A percentile compares a stretch with the other conserved stretches of the same genome.
Conservation (phyloP, 2,888 invertebrate genomes). For the Corythucha ciliata region DNA sequence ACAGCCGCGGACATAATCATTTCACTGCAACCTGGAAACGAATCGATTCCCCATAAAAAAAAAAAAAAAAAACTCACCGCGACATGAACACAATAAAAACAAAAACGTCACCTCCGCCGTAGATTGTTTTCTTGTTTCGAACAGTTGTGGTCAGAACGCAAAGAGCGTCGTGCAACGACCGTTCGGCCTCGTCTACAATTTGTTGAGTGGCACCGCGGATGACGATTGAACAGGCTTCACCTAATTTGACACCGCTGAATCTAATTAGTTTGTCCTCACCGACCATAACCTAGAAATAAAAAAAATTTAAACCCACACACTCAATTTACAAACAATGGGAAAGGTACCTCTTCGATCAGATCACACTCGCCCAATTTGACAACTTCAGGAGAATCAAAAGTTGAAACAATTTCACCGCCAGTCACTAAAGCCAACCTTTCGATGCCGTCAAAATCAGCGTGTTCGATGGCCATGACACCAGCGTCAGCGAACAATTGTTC, state of each 20-base stretch:
- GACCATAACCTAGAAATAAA: constrained; percentile 60
- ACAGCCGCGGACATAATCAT: constrained; percentile 96
- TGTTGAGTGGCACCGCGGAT: constrained; percentile 97
- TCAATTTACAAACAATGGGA: constrained; percentile 19
- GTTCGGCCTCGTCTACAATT: constrained; percentile 95
- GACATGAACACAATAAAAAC: background rate
- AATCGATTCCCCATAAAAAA: constrained; percentile 41
- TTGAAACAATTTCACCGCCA: constrained; percentile 96
- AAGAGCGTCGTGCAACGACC: constrained; percentile 95
- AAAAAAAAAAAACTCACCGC: background rate
- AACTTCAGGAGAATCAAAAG: constrained; percentile 86
- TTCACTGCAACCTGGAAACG: constrained; percentile 89
- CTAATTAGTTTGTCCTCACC: constrained; percentile 92
- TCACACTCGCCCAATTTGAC: constrained; percentile 91
- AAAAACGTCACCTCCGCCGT: constrained; percentile 64
- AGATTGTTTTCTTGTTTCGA: constrained; percentile 81
- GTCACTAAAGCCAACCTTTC: constrained; percentile 94
- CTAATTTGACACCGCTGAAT: constrained; percentile 88
- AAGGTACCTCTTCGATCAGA: constrained; percentile 75
- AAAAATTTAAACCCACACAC: constrained; percentile 18
- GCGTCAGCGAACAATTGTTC: constrained; percentile 99
- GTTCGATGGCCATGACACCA: constrained; percentile 98
- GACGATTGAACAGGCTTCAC: constrained; percentile 94
- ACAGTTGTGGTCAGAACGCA: constrained; percentile 95
- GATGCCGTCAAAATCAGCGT: constrained; percentile 99